Evolutionary conservation across 2,113 vertebrate genomes (phyloP).

Genomic region (Sphyrna mokarran): DNA sequence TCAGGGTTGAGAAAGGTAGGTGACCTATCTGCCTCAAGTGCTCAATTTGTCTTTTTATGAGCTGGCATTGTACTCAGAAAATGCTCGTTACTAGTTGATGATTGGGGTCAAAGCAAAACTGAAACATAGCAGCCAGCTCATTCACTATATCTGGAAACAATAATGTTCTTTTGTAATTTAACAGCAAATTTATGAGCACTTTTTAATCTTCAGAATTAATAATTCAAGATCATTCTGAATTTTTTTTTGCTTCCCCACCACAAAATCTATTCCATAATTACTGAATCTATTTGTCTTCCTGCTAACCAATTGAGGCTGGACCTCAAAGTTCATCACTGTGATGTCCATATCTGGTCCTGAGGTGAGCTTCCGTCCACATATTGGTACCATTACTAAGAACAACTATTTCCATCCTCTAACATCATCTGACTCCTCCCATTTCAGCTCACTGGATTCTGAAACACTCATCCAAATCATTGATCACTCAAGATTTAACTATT

Average conservation of each 20-base stretch:
- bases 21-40: conserved; percentile 5
- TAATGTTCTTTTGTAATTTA: conserved; percentile 7
- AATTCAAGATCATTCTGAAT: not conserved
- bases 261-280: not conserved
- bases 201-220: conserved; percentile 4
- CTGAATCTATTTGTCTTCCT: not conserved
- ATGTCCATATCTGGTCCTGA: not conserved
- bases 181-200: not conserved
- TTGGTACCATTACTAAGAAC: not conserved
- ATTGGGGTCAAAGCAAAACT: conserved; percentile 12
- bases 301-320: not conserved
- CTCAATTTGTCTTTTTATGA: not conserved
- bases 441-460: not conserved
- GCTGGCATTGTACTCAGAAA: not conserved
- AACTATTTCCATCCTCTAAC: not conserved
- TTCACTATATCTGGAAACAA: not conserved
- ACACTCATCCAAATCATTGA: not conserved
- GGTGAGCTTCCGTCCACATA: not conserved
- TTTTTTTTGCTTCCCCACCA: not conserved
- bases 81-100: not conserved
- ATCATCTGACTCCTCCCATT: not conserved
- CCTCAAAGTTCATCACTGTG: not conserved
- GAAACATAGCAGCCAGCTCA: conserved; percentile 1
- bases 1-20: not conserved
- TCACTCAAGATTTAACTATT: not conserved